Evolutionary conservation across 2,113 vertebrate genomes (phyloP).

Genomic region (Blennius ocellaris): DNA sequence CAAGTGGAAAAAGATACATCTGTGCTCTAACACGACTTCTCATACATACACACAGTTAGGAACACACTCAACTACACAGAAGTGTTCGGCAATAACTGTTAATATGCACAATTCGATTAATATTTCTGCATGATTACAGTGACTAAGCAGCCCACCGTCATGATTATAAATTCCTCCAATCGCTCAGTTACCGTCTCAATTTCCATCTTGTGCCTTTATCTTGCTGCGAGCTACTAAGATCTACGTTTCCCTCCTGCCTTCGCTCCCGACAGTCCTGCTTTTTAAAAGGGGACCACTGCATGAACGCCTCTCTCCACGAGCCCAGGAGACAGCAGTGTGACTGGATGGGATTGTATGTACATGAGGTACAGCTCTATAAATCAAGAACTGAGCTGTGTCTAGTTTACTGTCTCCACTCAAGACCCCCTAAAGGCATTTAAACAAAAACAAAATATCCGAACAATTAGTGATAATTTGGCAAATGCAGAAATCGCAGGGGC

Average conservation of each 20-base stretch:
- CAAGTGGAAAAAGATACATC: constrained; percentile 70
- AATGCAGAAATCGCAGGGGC: constrained; percentile 57
- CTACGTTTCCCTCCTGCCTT: constrained; percentile 20
- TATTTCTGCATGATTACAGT: constrained; percentile 76
- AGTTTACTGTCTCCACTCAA: constrained; percentile 39
- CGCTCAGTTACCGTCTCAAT: constrained; percentile 33
- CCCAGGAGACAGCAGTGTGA: constrained; percentile 54
- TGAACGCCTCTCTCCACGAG: constrained; percentile 30
- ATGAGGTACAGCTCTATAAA: constrained; percentile 53
- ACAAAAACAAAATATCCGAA: constrained; percentile 23
- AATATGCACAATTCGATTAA: constrained; percentile 80
- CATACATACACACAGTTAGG: constrained; percentile 51
- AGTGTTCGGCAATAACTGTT: constrained; percentile 70
- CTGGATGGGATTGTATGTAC: constrained; percentile 46
- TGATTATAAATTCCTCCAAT: constrained; percentile 46
- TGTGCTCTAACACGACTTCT: constrained; percentile 60
- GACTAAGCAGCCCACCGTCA: constrained; percentile 63
- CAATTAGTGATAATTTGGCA: constrained; percentile 74
- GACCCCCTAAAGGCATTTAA: constrained; percentile 49
- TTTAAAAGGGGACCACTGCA: constrained; percentile 37
- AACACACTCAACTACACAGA: constrained; percentile 63
- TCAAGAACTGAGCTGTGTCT: too few relatives aligned
- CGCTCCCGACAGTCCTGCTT: constrained; percentile 45
- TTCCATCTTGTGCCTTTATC: constrained; percentile 27
- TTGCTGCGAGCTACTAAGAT: constrained; percentile 37